A percentile compares a stretch with the other conserved stretches of the same genome.
These are phyloP conservation scores for Sorex araneus DNA, from an alignment of 2,113 vertebrate species.

Conservation along the genomic window DNA sequence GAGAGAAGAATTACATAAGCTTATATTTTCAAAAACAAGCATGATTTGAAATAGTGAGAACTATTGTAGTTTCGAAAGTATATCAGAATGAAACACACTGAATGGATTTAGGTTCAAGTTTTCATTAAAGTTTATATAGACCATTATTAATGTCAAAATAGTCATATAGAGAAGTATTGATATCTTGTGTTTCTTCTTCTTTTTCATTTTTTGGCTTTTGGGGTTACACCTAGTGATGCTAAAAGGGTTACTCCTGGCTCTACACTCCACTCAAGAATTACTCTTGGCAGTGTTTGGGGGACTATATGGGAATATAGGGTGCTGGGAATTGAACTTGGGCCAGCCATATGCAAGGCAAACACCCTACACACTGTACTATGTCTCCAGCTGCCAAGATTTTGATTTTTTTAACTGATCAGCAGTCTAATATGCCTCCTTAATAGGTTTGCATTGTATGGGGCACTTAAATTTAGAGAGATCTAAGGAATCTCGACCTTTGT, in stretches of 20 bases:
- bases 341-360: no score
- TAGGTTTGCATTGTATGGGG: no score
- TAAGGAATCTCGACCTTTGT: no score
- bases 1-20: background rate
- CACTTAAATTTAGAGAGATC: no score
- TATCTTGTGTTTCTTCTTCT: background rate
- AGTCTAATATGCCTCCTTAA: no score
- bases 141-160: background rate
- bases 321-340: no score
- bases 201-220: background rate
- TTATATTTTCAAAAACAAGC: background rate
- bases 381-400: background rate
- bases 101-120: background rate
- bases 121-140: background rate
- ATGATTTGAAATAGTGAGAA: background rate
- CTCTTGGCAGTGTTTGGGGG: no score
- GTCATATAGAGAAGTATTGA: background rate
- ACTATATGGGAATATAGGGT: no score
- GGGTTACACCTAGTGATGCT: no score
- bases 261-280: no score
- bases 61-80: background rate
- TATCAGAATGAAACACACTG: background rate
- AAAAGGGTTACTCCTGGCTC: no score
- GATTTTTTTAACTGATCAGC: background rate
- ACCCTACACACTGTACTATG: no score